Percentiles rank a stretch among this genome's conserved stretches.
phyloP scores from a whole-genome alignment of 2,113 vertebrate species.

The Edolisoma coerulescens region DNA sequence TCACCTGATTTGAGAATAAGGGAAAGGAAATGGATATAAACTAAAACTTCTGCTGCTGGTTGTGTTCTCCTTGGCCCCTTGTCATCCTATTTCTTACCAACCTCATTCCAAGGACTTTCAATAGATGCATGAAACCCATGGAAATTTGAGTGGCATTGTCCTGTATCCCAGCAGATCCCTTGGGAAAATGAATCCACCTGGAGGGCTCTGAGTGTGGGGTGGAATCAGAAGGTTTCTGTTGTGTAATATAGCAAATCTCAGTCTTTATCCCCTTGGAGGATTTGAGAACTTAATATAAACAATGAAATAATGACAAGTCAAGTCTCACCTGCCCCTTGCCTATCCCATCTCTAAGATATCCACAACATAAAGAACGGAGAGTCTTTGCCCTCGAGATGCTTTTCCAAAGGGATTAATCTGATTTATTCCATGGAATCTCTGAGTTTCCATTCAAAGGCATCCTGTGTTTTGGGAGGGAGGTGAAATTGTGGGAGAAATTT shows the following conservation, averaged over 20 bases:
- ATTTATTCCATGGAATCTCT: background rate
- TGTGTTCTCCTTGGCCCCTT: background rate
- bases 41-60: background rate
- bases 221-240: background rate
- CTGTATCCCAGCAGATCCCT: background rate
- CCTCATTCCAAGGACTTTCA: background rate
- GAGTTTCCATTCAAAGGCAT: background rate
- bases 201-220: background rate
- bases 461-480: background rate
- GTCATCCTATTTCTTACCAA: background rate
- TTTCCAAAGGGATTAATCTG: background rate
- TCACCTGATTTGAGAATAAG: background rate
- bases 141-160: background rate
- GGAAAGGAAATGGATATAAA: background rate
- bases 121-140: background rate
- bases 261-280: background rate
- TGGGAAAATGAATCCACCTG: background rate
- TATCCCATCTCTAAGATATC: fast-evolving
- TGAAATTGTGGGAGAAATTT: background rate
- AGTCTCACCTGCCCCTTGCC: background rate
- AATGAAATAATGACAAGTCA: background rate
- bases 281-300: background rate
- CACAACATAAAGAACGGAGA: fast-evolving
- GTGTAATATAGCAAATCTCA: background rate
- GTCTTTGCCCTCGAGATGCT: background rate